Evolutionary conservation across 2,888 invertebrate genomes (phyloP).

Genomic region (Actias luna): DNA sequence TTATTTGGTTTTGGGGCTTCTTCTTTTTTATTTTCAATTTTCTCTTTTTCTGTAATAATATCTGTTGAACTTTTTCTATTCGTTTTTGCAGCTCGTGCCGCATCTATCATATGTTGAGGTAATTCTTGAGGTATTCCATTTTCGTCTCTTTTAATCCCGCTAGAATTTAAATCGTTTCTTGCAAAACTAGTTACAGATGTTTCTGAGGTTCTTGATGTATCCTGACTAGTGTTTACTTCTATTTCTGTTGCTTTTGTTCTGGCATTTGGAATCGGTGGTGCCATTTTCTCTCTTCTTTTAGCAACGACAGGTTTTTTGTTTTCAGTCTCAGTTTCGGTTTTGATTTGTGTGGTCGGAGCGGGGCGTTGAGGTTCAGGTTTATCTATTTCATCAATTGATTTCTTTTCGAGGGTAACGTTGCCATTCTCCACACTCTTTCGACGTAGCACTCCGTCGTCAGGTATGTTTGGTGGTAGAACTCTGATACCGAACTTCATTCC

Average conservation of each 20-base stretch:
- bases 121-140: conserved; percentile 86
- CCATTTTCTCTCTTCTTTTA: conserved; percentile 75
- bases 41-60: conserved; percentile 57
- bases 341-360: conserved; percentile 62
- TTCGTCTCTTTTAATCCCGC: conserved; percentile 82
- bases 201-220: conserved; percentile 60
- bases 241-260: conserved; percentile 66
- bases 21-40: conserved; percentile 54
- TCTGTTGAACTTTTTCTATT: conserved; percentile 83
- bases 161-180: conserved; percentile 77
- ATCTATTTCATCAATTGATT: conserved; percentile 66
- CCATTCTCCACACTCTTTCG: conserved; percentile 73
- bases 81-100: conserved; percentile 85
- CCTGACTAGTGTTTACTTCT: conserved; percentile 52
- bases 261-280: conserved; percentile 75
- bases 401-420: conserved; percentile 55
- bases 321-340: conserved; percentile 77
- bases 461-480: conserved; percentile 83
- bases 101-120: conserved; percentile 87
- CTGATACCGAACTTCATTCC: conserved; percentile 86
- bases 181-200: conserved; percentile 53
- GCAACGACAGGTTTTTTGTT: conserved; percentile 78
- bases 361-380: conserved; percentile 63
- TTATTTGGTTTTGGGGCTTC: conserved; percentile 68
- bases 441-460: conserved; percentile 75